A percentile compares a stretch with the other conserved stretches of the same genome.
These are phyloP conservation scores for Saguinus imperator DNA, from an alignment of 2,113 vertebrate genomes.

Conservation along the genomic window DNA sequence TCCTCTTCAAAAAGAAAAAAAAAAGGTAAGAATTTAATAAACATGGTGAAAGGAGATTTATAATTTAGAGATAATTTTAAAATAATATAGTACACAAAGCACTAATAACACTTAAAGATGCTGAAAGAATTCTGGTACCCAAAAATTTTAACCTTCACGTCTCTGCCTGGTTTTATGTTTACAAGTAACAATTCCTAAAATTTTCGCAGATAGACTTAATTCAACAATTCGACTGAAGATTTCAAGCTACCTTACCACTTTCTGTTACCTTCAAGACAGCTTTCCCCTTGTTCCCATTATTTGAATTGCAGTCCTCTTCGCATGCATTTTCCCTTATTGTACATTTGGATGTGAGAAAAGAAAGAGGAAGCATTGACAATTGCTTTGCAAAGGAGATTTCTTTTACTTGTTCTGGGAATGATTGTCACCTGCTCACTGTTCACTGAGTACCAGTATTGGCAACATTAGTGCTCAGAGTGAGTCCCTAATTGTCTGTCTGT, in stretches of 20 bases:
- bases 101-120: background rate
- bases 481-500: background rate
- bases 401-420: background rate
- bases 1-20: background rate
- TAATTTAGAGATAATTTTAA: background rate
- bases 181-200: background rate
- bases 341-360: background rate
- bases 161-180: background rate
- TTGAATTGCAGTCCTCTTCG: background rate
- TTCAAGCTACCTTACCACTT: background rate
- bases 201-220: background rate
- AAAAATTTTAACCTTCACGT: background rate
- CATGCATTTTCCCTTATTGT: background rate
- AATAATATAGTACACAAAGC: background rate
- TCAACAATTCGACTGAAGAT: background rate
- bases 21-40: slow-evolving; percentile 6
- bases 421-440: background rate
- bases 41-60: background rate
- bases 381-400: background rate
- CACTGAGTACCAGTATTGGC: background rate
- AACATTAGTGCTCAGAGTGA: background rate
- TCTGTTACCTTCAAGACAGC: background rate
- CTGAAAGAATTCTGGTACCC: background rate
- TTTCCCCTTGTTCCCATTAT: background rate
- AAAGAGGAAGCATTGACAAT: background rate